Evolutionary conservation across 2,797 vertebrate species (phyloP).

Genomic region (Hirundo rustica): DNA sequence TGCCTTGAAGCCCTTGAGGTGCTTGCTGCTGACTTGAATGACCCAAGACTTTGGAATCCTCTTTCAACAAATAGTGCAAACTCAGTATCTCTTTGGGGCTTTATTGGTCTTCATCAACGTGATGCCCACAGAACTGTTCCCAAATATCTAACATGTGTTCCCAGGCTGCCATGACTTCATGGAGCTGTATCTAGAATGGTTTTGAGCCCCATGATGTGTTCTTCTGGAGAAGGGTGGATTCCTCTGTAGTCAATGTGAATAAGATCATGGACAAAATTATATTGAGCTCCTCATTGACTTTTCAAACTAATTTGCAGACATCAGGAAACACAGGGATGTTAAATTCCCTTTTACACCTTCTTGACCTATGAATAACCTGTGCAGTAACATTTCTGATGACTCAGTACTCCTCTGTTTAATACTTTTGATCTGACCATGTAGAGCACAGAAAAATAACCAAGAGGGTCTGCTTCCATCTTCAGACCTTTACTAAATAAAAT

Average conservation of each 20-base stretch:
- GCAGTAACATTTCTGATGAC: not conserved
- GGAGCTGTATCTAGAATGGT: not conserved
- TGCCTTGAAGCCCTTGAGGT: not conserved
- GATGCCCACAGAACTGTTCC: not conserved
- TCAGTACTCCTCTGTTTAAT: not conserved
- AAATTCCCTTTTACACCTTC: not conserved
- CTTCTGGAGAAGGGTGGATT: not conserved
- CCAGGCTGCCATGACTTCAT: not conserved
- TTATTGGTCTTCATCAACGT: not conserved
- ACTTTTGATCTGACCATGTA: not conserved
- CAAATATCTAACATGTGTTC: not conserved
- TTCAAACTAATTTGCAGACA: not conserved
- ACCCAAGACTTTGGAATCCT: not conserved
- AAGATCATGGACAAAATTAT: not conserved
- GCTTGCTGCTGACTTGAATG: not conserved
- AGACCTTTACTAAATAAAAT: not conserved
- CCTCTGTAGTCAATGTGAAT: not conserved
- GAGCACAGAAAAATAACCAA: not conserved
- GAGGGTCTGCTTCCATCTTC: not conserved
- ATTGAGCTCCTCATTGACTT: not conserved
- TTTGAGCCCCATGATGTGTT: not conserved
- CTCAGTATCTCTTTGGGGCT: not conserved
- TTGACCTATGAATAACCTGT: not conserved
- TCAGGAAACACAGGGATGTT: not conserved
- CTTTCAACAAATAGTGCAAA: not conserved